These are phyloP conservation scores for Pristionchus arcanus DNA, from an alignment of 2,888 invertebrate species.

Conservation along the genomic window DNA sequence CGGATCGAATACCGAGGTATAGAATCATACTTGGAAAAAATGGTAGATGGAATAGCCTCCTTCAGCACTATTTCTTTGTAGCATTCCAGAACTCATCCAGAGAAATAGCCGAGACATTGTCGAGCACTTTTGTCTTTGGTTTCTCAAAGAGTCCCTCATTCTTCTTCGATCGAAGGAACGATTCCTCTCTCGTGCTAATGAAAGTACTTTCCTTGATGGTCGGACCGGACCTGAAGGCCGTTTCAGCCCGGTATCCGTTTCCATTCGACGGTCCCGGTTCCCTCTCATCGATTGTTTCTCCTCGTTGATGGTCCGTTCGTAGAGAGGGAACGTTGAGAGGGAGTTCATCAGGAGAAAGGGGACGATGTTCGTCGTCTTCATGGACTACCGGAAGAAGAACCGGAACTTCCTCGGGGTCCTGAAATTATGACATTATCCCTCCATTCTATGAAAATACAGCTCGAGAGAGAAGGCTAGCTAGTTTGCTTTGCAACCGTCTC, in stretches of 20 bases:
- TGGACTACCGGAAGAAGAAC: neutral
- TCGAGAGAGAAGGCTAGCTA: too few relatives aligned
- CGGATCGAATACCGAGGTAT: neutral
- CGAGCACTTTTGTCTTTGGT: slow-evolving; percentile 70
- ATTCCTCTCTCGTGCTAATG: slow-evolving; percentile 62
- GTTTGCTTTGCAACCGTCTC: too few relatives aligned
- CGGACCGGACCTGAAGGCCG: neutral
- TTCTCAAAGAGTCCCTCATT: slow-evolving; percentile 69
- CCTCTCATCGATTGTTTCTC: slow-evolving; percentile 36
- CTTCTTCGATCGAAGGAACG: slow-evolving; percentile 60
- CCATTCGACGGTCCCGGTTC: slow-evolving; percentile 46
- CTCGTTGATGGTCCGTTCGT: slow-evolving; percentile 28
- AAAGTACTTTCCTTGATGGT: slow-evolving; percentile 54
- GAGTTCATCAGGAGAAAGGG: neutral
- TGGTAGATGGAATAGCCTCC: neutral
- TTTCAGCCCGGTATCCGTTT: neutral
- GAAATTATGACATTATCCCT: too few relatives aligned
- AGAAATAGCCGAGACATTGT: slow-evolving; percentile 75
- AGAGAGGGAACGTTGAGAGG: neutral
- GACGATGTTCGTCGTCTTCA: neutral
- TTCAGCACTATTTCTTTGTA: slow-evolving; percentile 53
- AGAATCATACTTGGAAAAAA: slow-evolving; percentile 1
- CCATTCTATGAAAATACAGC: too few relatives aligned
- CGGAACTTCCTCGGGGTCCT: slow-evolving; percentile 26
- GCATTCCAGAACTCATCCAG: slow-evolving; percentile 76